Evolutionary conservation across 2,888 invertebrate species (phyloP).

Genomic region (Conus canariensis): DNA sequence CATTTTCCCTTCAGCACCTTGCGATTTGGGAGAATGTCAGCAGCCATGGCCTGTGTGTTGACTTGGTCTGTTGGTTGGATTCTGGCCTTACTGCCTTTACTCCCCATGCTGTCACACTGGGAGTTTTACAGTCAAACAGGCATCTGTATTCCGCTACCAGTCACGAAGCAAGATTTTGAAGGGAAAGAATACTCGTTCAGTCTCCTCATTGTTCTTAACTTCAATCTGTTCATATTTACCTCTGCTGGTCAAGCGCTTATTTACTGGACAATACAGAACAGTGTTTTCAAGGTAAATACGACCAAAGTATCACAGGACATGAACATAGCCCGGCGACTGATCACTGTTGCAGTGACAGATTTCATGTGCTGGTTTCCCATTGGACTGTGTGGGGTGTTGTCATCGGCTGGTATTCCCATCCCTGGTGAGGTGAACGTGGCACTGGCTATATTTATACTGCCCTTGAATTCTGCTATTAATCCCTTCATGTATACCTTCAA

Average conservation of each 20-base stretch:
- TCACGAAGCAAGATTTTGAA: neutral
- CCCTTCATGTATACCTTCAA: constrained; percentile 8
- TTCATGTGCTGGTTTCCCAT: constrained; percentile 10
- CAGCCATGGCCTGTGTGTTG: neutral
- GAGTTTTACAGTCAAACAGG: constrained; percentile 6
- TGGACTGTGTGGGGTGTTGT: neutral
- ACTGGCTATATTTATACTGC: neutral
- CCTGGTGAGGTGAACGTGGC: constrained; percentile 6
- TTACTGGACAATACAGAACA: neutral
- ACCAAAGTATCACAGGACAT: neutral
- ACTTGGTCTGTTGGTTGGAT: neutral
- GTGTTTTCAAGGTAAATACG: neutral
- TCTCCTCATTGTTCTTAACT: neutral
- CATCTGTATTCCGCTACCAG: neutral
- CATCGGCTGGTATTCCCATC: neutral
- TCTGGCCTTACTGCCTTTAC: neutral
- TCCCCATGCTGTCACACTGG: neutral
- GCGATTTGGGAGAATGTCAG: neutral
- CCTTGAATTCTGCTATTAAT: neutral
- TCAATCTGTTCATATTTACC: neutral
- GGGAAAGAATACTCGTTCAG: neutral
- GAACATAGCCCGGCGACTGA: neutral
- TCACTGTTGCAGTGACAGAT: neutral
- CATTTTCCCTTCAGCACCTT: neutral
- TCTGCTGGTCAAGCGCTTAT: neutral